These are phyloP conservation scores for Cephonodes hylas DNA, from an alignment of 2,888 invertebrate genomes.

Conservation along the genomic window DNA sequence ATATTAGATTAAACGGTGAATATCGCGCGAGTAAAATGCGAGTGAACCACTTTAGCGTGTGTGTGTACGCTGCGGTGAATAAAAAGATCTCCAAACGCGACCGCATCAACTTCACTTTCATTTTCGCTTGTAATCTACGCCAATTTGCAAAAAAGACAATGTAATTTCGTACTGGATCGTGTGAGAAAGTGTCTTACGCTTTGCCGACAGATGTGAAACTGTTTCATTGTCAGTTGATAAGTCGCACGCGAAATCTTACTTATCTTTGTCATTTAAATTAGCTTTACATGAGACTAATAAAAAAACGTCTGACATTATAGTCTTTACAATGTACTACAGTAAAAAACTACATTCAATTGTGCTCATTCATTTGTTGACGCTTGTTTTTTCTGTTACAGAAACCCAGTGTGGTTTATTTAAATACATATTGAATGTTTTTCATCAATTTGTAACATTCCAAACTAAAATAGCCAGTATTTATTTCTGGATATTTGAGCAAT, in stretches of 20 bases:
- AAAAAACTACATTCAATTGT: no score
- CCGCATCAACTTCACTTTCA: not conserved
- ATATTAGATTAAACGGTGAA: no score
- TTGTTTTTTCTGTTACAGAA: no score
- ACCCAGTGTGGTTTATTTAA: not conserved
- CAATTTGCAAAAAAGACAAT: conserved; percentile 2
- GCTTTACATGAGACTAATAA: not conserved
- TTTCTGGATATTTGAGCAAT: no score
- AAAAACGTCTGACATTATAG: no score
- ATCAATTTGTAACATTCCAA: not conserved
- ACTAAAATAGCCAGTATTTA: no score
- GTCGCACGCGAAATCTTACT: not conserved
- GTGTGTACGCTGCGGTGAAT: not conserved
- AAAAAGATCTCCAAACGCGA: not conserved
- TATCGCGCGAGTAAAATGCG: not conserved
- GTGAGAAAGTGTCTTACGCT: not conserved
- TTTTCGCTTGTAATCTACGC: not conserved
- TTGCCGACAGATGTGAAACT: not conserved
- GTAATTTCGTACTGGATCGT: not conserved
- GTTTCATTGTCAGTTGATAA: not conserved
- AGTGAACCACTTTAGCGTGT: not conserved
- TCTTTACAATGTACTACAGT: no score
- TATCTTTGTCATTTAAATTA: not conserved
- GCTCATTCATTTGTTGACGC: no score
- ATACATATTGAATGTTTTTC: not conserved